phyloP scores from a whole-genome alignment of 2,888 invertebrate species.

The Neoitamus cyanurus region DNA sequence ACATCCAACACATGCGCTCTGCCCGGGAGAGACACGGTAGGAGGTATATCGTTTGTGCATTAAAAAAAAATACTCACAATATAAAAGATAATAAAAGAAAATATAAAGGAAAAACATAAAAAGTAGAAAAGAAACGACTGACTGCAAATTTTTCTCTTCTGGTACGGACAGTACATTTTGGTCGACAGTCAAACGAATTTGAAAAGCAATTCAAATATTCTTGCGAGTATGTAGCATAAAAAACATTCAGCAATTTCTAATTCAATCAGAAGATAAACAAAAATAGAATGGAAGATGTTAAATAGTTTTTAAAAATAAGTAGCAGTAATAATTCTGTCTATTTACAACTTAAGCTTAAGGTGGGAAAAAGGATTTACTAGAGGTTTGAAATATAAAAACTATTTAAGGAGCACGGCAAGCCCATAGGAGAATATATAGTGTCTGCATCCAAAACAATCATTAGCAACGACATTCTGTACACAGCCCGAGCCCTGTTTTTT shows the following conservation, averaged over 20 bases:
- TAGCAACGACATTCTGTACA: constrained; percentile 50
- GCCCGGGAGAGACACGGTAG: constrained; percentile 65
- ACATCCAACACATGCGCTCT: constrained; percentile 69
- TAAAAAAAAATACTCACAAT: constrained; percentile 47
- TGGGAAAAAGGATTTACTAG: constrained; percentile 46
- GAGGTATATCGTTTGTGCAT: constrained; percentile 42
- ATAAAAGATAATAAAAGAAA: constrained; percentile 45
- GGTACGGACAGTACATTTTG: constrained; percentile 2
- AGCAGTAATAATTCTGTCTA: constrained; percentile 50
- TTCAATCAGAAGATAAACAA: constrained; percentile 1
- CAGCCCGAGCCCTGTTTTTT: constrained; percentile 53
- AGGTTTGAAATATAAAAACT: constrained; percentile 65
- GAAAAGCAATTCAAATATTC: not conserved
- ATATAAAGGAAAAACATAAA: constrained; percentile 48
- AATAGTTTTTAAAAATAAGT: constrained; percentile 11
- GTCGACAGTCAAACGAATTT: not conserved
- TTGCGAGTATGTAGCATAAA: constrained; percentile 27
- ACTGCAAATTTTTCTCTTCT: constrained; percentile 45
- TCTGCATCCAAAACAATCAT: constrained; percentile 59
- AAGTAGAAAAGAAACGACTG: constrained; percentile 41
- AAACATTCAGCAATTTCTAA: constrained; percentile 20
- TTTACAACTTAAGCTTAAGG: constrained; percentile 57
- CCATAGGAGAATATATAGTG: constrained; percentile 60
- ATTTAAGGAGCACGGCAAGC: constrained; percentile 62
- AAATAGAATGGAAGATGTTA: constrained; percentile 12